Evolutionary conservation across 2,797 vertebrate genomes (phyloP).

Genomic region (Platyrinchus mystaceus): DNA sequence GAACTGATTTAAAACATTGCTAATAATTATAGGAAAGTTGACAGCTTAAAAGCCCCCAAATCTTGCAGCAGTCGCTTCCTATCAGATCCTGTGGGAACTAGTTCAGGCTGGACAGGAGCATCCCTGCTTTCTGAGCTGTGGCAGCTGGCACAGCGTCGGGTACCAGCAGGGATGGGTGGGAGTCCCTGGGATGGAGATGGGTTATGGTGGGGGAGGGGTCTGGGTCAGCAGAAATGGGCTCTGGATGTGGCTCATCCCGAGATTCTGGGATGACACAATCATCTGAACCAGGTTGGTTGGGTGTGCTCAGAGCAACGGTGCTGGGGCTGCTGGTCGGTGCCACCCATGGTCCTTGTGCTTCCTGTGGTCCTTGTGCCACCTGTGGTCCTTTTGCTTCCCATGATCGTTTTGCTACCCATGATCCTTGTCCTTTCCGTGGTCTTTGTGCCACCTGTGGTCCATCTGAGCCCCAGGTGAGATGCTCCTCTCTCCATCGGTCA

Average conservation of each 20-base stretch:
- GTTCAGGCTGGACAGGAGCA: not conserved
- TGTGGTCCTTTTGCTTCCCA: accelerated
- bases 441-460: accelerated
- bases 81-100: not conserved
- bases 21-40: conserved; percentile 53
- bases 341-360: not conserved
- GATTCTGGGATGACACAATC: not conserved
- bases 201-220: not conserved
- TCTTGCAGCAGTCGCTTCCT: conserved; percentile 10
- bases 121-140: not conserved
- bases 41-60: conserved; percentile 37
- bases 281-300: not conserved
- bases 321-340: not conserved
- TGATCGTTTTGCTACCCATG: accelerated
- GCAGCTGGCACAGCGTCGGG: accelerated
- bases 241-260: accelerated
- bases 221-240: not conserved
- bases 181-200: not conserved
- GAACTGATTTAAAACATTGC: conserved; percentile 44
- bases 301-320: accelerated
- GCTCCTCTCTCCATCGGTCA: accelerated
- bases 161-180: not conserved
- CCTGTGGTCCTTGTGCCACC: accelerated
- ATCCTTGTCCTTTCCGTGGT: accelerated
- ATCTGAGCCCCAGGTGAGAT: accelerated